Conservation (phyloP, 2,113 vertebrate species). For the Hypocryptadius cinnamomeus region DNA sequence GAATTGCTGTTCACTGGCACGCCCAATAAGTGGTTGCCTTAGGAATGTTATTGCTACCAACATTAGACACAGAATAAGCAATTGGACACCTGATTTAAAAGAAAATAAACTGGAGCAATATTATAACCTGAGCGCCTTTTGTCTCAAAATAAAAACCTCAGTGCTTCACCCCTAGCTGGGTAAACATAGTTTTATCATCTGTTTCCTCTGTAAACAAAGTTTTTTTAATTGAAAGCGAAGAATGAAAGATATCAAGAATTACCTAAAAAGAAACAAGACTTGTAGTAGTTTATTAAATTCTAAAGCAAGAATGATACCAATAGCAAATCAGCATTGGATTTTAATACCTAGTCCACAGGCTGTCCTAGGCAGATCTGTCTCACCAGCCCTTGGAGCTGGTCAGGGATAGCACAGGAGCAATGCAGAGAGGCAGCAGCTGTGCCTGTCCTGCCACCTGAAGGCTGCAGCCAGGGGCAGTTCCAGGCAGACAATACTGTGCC, state of each 20-base stretch:
- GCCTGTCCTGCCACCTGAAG: background rate
- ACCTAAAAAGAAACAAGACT: background rate
- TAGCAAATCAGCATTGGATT: background rate
- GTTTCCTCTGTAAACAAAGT: background rate
- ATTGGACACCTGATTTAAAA: background rate
- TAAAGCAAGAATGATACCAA: background rate
- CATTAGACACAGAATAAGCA: background rate
- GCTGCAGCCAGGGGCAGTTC: background rate
- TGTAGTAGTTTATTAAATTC: background rate
- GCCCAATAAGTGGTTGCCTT: background rate
- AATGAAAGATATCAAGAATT: background rate
- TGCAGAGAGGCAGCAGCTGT: background rate
- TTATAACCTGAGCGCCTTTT: background rate
- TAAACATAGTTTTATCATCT: background rate
- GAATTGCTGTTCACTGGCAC: background rate
- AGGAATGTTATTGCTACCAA: background rate
- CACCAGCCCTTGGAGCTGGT: background rate
- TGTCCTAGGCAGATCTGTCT: background rate
- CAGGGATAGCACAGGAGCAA: fast-evolving
- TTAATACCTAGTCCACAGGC: background rate
- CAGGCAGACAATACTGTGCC: background rate
- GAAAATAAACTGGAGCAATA: background rate
- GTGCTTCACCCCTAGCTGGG: background rate
- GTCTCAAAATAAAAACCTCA: background rate
- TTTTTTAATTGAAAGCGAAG: background rate